Evolutionary conservation across 2,888 invertebrate species (phyloP), one percentile per base, ranked within the genome.

Genomic region (Octodonta nipae): DNA sequence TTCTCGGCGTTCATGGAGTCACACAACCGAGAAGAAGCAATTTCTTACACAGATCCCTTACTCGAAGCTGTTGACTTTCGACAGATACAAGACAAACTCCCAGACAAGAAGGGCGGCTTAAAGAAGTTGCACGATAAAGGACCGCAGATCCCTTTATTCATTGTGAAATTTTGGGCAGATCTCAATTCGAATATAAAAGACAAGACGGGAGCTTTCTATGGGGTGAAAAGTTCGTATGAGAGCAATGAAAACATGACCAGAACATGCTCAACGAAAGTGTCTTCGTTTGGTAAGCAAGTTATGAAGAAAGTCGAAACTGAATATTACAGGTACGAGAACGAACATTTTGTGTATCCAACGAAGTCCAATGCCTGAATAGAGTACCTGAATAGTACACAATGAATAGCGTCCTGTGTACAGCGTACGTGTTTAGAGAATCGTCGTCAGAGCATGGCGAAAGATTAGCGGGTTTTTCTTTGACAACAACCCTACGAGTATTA

Each of bases 281-380:
- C 98, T 66, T 96, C 96, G 47, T 98, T 98, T 66, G 96, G 96
- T 46, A 95, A 95, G 61, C 93, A 96, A 67, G 96, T 95, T 40
- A 96, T 98, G 44, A 98, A 98, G 65, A 98, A 98, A 66, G 93
- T 96, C 37, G 98, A 98, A 68, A 93, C 87, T 44, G 95, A 93
- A 63, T 91, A 89, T 67, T 87, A 92, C 44, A 75, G 86, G 55
- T 85, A 86, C 65, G 93, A 93, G 61, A 86, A 84, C 57, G 92
- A 92, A 24, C 77, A 89, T 49, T 96, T 89, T 70, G 84, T 93
- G 47, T 98, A 92, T 98, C 56, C 85, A 88, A 62, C 79, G 93
- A 51, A 96, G 95, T 48, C 95, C 95, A 5, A 96, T 98, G 96
- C 99, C 98, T 74, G 98, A 98, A 65, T 99, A 98, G 68, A 96